phyloP scores from a whole-genome alignment of 2,888 invertebrate genomes.

The Colostygia pectinataria region DNA sequence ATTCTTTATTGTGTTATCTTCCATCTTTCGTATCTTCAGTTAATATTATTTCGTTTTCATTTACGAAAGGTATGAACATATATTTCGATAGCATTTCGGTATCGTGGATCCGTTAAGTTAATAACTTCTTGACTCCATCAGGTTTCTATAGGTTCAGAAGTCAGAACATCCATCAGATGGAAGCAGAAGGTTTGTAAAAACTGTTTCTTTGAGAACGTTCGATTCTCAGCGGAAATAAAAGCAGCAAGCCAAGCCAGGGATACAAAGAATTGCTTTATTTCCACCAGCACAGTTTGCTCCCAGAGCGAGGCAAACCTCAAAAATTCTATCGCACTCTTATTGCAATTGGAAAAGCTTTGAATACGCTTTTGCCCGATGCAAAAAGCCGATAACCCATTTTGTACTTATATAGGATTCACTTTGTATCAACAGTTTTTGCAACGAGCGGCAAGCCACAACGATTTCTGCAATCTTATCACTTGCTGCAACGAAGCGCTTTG shows the following conservation, averaged over 20 bases:
- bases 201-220: background rate
- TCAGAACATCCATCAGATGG: too few relatives aligned
- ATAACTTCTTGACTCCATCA: background rate
- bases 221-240: conserved; percentile 5
- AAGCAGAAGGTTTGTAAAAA: background rate
- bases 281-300: conserved; percentile 5
- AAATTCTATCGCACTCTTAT: conserved; percentile 17
- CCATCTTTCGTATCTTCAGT: conserved; percentile 3
- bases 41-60: conserved; percentile 11
- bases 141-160: too few relatives aligned
- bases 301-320: conserved; percentile 14
- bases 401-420: conserved; percentile 16
- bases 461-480: conserved; percentile 42
- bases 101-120: conserved; percentile 7
- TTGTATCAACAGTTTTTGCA: conserved; percentile 21
- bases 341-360: conserved; percentile 18
- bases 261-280: conserved; percentile 10
- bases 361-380: conserved; percentile 11
- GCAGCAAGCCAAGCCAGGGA: background rate
- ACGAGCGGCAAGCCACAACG: conserved; percentile 13
- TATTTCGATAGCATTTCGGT: conserved; percentile 3
- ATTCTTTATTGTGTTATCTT: conserved; percentile 14
- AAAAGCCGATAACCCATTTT: conserved; percentile 16
- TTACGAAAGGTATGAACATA: conserved; percentile 4
- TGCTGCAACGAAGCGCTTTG: conserved; percentile 37